These are phyloP conservation scores for Oikopleura dioica DNA, from an alignment of 23 tunicate genomes.

Conservation along the genomic window DNA sequence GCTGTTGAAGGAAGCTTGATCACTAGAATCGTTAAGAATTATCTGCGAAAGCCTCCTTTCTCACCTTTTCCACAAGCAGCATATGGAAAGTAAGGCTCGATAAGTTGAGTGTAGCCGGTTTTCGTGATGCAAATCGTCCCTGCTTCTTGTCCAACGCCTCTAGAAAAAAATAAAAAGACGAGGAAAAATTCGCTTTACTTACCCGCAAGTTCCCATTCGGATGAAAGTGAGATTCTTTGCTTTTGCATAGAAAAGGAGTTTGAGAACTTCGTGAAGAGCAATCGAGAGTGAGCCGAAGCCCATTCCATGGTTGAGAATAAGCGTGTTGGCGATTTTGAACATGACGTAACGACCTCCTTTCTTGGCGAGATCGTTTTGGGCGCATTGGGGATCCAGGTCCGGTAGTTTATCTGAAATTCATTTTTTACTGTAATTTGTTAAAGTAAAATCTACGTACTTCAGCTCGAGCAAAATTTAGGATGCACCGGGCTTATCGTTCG, in stretches of 20 bases:
- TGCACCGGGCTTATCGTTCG: too few relatives aligned
- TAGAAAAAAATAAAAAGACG: too few relatives aligned
- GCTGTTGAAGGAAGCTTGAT: too few relatives aligned
- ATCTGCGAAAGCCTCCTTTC: too few relatives aligned
- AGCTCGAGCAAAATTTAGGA: too few relatives aligned
- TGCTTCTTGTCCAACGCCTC: background rate
- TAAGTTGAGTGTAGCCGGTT: background rate
- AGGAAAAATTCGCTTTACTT: too few relatives aligned
- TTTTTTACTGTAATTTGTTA: too few relatives aligned
- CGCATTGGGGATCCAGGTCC: too few relatives aligned
- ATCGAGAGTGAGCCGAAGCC: conserved; percentile 3
- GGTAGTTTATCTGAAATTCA: too few relatives aligned
- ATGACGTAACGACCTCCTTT: conserved; percentile 3
- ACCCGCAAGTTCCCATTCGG: conserved; percentile 1
- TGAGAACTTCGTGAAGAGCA: background rate
- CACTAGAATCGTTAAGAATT: too few relatives aligned
- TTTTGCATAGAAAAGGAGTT: background rate
- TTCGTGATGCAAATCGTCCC: conserved; percentile 7
- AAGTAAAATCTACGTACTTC: too few relatives aligned
- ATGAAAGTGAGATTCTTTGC: background rate
- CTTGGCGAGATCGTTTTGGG: background rate
- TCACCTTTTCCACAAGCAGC: background rate
- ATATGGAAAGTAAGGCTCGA: background rate
- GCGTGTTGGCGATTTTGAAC: background rate
- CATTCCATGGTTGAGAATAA: conserved; percentile 1